Evolutionary conservation across 2,888 invertebrate species (phyloP).

Genomic region (Megaustenia siamemsis): DNA sequence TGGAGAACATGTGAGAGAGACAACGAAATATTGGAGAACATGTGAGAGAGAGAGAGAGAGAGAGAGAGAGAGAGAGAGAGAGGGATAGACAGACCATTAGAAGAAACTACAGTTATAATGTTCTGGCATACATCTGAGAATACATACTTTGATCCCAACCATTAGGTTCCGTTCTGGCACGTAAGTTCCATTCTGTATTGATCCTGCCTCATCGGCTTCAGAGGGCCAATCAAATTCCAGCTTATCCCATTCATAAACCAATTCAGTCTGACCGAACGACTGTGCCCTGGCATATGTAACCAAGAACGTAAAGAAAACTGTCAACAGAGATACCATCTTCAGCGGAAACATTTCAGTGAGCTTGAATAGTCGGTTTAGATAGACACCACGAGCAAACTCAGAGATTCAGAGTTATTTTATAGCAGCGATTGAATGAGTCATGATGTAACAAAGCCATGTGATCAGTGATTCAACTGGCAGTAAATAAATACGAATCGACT

Average conservation of each 20-base stretch:
- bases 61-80: slow-evolving; percentile 41
- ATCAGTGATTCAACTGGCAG: too few species aligned
- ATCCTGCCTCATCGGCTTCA: neutral
- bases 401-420: too few species aligned
- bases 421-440: too few species aligned
- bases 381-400: too few species aligned
- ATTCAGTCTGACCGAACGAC: neutral
- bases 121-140: neutral
- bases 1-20: too few species aligned
- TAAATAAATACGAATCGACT: too few species aligned
- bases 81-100: neutral
- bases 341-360: too few species aligned
- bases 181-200: slow-evolving; percentile 2
- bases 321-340: too few species aligned
- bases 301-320: neutral
- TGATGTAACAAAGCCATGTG: too few species aligned
- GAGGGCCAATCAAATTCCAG: slow-evolving; percentile 15
- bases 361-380: too few species aligned
- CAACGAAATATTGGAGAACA: too few species aligned
- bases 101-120: neutral
- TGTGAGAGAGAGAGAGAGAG: too few species aligned
- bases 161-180: slow-evolving; percentile 35
- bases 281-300: slow-evolving; percentile 2
- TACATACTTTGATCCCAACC: slow-evolving; percentile 29
- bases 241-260: neutral